Base-by-base conservation (phyloP, 1,140 invertebrate species). In the Planococcus citri region DNA sequence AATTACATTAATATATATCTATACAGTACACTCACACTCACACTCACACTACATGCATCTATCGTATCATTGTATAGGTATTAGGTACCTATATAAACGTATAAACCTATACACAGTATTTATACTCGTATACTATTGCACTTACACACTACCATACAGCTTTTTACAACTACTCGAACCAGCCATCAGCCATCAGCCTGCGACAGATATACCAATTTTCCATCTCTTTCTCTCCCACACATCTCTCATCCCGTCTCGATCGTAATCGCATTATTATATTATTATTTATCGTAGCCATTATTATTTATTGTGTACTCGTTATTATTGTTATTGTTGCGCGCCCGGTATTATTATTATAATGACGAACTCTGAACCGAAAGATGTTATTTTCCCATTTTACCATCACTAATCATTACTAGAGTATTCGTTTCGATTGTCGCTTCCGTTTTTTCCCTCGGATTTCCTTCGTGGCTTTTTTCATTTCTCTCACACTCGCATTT, bases 321-420 rank as follows among this genome's bases (percentile, higher is more conserved):
- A 51, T 51, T 51, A 51, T 51, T 51, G 41, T 51, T 51, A 51
- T 51, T 51, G n/a, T 51, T 51, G n/a, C 41, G 4, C 41, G 41
- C 41, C 41, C 12, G 29, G 41, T 51, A 51, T 51, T 51, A 51
- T 51, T 20, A 51, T 51, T 51, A 14, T 51, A 51, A 51, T 51
- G n/a, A 20, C 41, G 41, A 51, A 51, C 41, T 51, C 41, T 51
- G 41, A 51, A 51, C 41, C 41, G 41, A 51, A 51, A 51, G 41
- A 51, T 20, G 41, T 51, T 17, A 51, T 51, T 51, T 51, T 51
- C 17, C 41, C 41, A 51, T 51, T 20, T n/a, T 17, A 51, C 41
- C 41, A 51, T 51, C 17, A 51, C 41, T 51, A 51, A 51, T 51
- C 41, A 51, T 51, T 51, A 51, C n/a, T 51, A 4, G n/a, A n/a